These are phyloP conservation scores for Potamilus streckersoni DNA, from an alignment of 1,140 invertebrate species.

Conservation along the genomic window DNA sequence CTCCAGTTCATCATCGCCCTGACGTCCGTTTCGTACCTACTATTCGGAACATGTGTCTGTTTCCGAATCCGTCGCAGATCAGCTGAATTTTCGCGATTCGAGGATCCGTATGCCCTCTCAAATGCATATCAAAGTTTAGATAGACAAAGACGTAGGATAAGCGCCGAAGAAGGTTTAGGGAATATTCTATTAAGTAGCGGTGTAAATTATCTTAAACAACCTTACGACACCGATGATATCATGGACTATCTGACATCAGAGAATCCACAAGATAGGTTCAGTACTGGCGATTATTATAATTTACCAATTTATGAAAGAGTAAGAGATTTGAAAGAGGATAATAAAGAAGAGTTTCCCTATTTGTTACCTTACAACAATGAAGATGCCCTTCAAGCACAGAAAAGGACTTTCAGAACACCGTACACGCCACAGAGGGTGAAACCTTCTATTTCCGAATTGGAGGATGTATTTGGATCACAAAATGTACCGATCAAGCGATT, in stretches of 20 bases:
- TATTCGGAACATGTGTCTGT: too few species aligned
- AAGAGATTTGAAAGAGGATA: background rate
- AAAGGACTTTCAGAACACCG: conserved; percentile 5
- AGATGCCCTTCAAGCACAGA: conserved; percentile 9
- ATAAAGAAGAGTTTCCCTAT: background rate
- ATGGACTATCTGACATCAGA: background rate
- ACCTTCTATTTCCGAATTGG: conserved; percentile 12
- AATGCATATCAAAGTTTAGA: conserved; percentile 13
- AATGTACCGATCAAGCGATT: conserved; percentile 25
- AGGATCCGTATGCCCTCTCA: conserved; percentile 19
- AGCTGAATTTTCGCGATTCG: conserved; percentile 18
- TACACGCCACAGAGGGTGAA: conserved; percentile 15
- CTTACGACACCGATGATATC: background rate
- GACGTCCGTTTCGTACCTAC: too few species aligned
- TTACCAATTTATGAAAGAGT: conserved; percentile 4
- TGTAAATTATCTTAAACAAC: conserved; percentile 11
- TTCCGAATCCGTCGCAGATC: conserved; percentile 7
- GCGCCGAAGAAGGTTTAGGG: background rate
- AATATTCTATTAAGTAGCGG: conserved; percentile 6
- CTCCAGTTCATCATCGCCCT: too few species aligned
- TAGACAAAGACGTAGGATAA: background rate
- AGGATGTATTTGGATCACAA: conserved; percentile 15
- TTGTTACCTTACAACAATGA: background rate
- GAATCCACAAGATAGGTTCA: conserved; percentile 1
- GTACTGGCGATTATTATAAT: background rate